phyloP scores from a whole-genome alignment of 2,888 invertebrate species.

The Sinelater perroti region DNA sequence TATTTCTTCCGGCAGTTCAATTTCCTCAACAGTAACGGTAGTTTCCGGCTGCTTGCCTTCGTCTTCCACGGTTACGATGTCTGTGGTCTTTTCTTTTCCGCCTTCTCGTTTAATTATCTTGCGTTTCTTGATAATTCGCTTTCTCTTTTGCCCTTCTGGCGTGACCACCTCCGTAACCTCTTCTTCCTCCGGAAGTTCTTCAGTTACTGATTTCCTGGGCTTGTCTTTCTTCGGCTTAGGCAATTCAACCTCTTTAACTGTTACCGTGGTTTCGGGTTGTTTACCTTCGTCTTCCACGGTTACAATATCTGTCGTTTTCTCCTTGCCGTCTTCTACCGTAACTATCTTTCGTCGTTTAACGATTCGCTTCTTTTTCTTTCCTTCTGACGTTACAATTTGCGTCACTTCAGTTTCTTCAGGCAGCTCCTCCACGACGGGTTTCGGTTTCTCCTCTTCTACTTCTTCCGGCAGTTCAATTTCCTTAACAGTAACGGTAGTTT shows the following conservation, averaged over 20 bases:
- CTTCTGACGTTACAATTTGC: constrained; percentile 24
- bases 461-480: constrained; percentile 43
- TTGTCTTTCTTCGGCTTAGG: constrained; percentile 42
- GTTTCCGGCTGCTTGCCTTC: constrained; percentile 42
- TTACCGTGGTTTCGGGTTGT: constrained; percentile 35
- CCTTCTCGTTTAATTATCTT: constrained; percentile 55
- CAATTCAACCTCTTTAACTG: constrained; percentile 38
- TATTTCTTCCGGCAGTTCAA: constrained; percentile 50
- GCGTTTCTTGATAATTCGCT: constrained; percentile 53
- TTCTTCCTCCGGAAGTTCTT: constrained; percentile 45
- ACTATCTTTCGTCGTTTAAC: constrained; percentile 55
- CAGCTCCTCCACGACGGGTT: constrained; percentile 41
- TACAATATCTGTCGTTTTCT: constrained; percentile 40
- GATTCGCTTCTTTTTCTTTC: constrained; percentile 41
- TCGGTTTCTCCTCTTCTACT: constrained; percentile 19
- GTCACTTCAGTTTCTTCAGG: constrained; percentile 38
- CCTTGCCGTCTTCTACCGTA: constrained; percentile 53
- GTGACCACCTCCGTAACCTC: constrained; percentile 32
- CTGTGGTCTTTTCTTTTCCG: constrained; percentile 54
- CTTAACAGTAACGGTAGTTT: constrained; percentile 50
- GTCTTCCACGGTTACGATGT: constrained; percentile 54
- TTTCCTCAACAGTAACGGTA: constrained; percentile 40
- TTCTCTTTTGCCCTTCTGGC: constrained; percentile 40
- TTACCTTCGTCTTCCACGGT: constrained; percentile 40
- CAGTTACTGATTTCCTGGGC: constrained; percentile 31